Conservation (phyloP, 2,797 vertebrate genomes). For the Dendrocincla tyrannina region DNA sequence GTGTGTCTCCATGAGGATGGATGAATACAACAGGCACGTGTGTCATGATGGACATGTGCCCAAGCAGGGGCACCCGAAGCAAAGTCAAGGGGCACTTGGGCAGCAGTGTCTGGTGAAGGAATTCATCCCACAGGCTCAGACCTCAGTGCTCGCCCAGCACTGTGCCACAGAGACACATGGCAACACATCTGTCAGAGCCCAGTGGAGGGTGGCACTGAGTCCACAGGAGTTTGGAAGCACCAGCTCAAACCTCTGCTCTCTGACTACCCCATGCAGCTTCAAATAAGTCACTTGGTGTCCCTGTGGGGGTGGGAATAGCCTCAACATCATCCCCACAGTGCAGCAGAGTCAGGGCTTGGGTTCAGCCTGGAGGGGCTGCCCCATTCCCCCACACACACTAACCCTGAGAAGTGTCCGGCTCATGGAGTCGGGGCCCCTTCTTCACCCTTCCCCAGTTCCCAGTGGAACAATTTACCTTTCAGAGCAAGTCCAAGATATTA, state of each 20-base stretch:
- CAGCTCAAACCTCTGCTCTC: background rate
- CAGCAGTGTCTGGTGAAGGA: background rate
- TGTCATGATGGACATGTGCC: fast-evolving
- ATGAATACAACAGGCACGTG: fast-evolving
- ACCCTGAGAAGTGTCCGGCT: constrained; percentile 69
- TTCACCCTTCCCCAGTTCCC: constrained; percentile 75
- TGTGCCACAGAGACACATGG: fast-evolving
- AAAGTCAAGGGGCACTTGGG: background rate
- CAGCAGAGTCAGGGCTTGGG: background rate
- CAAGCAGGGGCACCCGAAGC: background rate
- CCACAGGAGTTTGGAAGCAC: background rate
- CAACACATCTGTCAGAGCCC: background rate
- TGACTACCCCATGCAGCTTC: background rate
- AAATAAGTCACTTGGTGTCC: background rate
- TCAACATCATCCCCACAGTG: fast-evolving
- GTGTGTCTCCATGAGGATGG: fast-evolving
- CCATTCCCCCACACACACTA: fast-evolving
- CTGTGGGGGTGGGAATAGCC: fast-evolving
- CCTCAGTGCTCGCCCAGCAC: background rate
- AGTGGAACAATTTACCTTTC: constrained; percentile 93
- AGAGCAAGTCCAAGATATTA: constrained; percentile 98
- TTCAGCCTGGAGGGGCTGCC: background rate
- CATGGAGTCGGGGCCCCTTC: constrained; percentile 65
- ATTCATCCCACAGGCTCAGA: fast-evolving
- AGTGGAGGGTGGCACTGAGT: background rate